Conservation (phyloP, 2,797 vertebrate species). For the Brachyrhaphis roseni region DNA sequence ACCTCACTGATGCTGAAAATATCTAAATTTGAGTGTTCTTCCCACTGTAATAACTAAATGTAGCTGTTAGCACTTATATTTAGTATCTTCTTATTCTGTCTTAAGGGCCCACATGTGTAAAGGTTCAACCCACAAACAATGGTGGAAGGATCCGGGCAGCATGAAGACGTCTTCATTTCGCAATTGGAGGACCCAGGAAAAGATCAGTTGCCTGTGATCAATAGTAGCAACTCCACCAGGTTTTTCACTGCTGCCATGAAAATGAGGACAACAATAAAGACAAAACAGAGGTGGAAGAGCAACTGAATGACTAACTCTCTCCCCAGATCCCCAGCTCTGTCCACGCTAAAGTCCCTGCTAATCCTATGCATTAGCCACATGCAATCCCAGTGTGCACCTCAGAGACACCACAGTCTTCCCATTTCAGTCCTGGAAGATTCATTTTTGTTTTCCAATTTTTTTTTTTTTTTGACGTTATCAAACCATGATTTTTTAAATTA, state of each 20-base stretch:
- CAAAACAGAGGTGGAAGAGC: slow-evolving; percentile 52
- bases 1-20: not conserved
- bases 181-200: slow-evolving; percentile 81
- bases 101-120: slow-evolving; percentile 74
- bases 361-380: slow-evolving; percentile 81
- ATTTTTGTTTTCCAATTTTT: slow-evolving; percentile 26
- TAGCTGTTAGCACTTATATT: slow-evolving; percentile 1
- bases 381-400: slow-evolving; percentile 78
- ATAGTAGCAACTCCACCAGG: slow-evolving; percentile 88
- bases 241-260: slow-evolving; percentile 86
- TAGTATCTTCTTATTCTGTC: not conserved
- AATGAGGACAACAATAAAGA: slow-evolving; percentile 54
- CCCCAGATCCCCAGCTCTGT: slow-evolving; percentile 43
- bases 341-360: slow-evolving; percentile 49
- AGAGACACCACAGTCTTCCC: slow-evolving; percentile 76
- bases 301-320: slow-evolving; percentile 55
- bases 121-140: slow-evolving; percentile 77
- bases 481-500: slow-evolving; percentile 55
- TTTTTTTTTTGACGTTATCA: slow-evolving; percentile 38
- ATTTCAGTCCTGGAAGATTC: slow-evolving; percentile 60
- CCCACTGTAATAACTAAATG: not conserved
- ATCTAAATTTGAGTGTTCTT: not conserved
- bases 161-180: slow-evolving; percentile 81
- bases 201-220: slow-evolving; percentile 80
- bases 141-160: slow-evolving; percentile 83